Conservation (phyloP, 2,888 invertebrate species). For the Lymantria monacha region DNA sequence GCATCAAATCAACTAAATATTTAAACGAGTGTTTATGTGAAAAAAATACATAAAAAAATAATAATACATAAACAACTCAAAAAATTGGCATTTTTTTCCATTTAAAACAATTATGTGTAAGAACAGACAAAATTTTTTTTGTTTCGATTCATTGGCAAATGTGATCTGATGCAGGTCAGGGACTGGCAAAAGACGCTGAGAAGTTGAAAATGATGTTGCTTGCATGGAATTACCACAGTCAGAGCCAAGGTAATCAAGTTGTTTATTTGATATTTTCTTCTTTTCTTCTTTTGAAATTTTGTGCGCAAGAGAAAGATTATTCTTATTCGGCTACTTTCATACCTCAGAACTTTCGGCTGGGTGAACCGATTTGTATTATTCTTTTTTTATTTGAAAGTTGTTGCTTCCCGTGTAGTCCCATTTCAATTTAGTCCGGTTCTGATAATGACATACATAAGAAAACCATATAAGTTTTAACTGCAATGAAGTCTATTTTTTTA, state of each 20-base stretch:
- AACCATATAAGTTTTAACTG: too few relatives aligned
- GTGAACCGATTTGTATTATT: too few relatives aligned
- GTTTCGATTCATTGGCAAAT: constrained; percentile 70
- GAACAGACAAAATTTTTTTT: constrained; percentile 51
- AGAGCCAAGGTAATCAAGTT: constrained; percentile 83
- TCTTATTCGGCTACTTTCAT: too few relatives aligned
- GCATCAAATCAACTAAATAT: constrained; percentile 75
- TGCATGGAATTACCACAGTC: constrained; percentile 94
- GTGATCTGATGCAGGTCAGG: constrained; percentile 82
- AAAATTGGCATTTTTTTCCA: constrained; percentile 55
- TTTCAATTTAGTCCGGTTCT: too few relatives aligned
- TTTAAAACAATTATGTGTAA: constrained; percentile 36
- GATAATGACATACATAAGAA: too few relatives aligned
- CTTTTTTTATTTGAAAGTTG: too few relatives aligned
- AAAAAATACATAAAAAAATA: constrained; percentile 11
- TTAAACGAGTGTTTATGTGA: constrained; percentile 15
- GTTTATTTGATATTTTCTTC: constrained; percentile 8
- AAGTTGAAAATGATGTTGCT: constrained; percentile 94
- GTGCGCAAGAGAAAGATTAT: too few relatives aligned
- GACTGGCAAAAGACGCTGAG: constrained; percentile 90
- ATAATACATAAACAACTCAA: constrained; percentile 57
- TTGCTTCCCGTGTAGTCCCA: too few relatives aligned
- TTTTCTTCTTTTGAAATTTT: too few relatives aligned
- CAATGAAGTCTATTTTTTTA: too few relatives aligned
- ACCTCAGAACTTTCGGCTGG: too few relatives aligned